Base-by-base conservation (phyloP, 2,797 vertebrate genomes). In the Sebastes trivittatus region DNA sequence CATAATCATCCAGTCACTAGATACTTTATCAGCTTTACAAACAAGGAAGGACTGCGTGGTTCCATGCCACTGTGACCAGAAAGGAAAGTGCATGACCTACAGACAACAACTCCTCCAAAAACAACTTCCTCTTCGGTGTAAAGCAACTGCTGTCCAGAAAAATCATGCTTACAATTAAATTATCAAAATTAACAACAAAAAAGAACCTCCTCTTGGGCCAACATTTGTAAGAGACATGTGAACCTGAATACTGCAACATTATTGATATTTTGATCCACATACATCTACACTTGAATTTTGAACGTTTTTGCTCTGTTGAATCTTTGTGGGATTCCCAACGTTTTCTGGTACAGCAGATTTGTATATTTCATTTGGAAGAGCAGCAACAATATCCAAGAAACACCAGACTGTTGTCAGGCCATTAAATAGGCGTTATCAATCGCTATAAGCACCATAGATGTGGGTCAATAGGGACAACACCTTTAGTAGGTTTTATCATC, bases 11-110 rank as follows among this genome's bases (percentile, higher is more conserved):
- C 63, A 30, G 38, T 72, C 62, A 54, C 74, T 30, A 25, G 62
- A 89, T 81, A 83, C 67, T 73, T 71, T 87, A 84, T 88, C 68
- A 80, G 69, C 22, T 56, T 52, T 18, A 67, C 46, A 49, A 75
- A 81, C 11, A 59, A 67, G 60, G 30, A 76, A 83, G 49, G 36
- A 60, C 62, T 67, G 72, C 46, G 23, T 56, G 69, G 54, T 49
- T 60, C 11, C 49, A 58, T 61, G 42, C 55, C 58, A 85, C 2
- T 10, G 20, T 30, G 38, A 75, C 71, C 71, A 83, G 13, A 63
- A 76, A 82, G 68, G 8, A 77, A 64, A 46, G 72, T 22, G n/a
- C 4, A 7, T 65, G 56, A 74, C 63, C 20, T 11, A 32, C 29
- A 76, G 55, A 55, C 20, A 20, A 70, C 55, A 75, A n/a, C 14